These are phyloP conservation scores for Drosophila leonis DNA, from an alignment of 2,888 invertebrate species.

Conservation along the genomic window DNA sequence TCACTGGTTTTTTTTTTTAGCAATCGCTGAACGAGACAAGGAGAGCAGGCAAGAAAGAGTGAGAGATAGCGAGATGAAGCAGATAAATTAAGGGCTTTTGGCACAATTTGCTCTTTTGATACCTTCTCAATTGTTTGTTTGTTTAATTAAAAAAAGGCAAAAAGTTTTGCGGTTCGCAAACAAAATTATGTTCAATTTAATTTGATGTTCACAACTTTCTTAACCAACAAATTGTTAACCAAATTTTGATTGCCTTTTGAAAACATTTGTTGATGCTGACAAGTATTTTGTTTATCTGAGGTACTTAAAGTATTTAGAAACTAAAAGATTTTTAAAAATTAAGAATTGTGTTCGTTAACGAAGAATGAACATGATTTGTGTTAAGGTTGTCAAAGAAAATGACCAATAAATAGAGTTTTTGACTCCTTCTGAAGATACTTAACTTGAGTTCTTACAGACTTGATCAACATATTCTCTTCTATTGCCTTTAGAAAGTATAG, in stretches of 20 bases:
- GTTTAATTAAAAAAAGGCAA: conserved; percentile 73
- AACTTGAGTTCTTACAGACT: too few species aligned
- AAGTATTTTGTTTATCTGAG: neutral
- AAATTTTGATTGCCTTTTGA: neutral
- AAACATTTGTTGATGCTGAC: neutral
- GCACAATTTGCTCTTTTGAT: conserved; percentile 59
- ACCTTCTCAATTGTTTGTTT: conserved; percentile 63
- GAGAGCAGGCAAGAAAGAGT: neutral
- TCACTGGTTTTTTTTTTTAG: conserved; percentile 14
- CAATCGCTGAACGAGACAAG: conserved; percentile 7
- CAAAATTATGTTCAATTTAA: conserved; percentile 75
- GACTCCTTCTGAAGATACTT: too few species aligned
- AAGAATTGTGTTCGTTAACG: neutral
- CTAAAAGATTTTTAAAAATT: neutral
- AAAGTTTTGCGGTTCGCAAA: conserved; percentile 69
- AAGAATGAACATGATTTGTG: neutral
- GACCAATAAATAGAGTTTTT: too few species aligned
- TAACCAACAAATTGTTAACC: neutral
- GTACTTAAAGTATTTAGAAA: neutral
- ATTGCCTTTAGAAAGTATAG: too few species aligned
- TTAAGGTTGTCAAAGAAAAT: neutral
- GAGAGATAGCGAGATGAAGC: conserved; percentile 7
- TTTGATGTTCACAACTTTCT: conserved; percentile 49
- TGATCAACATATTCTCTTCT: too few species aligned
- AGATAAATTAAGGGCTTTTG: conserved; percentile 58